These are phyloP conservation scores for Apeira syringaria DNA, from an alignment of 2,888 invertebrate genomes.

Conservation along the genomic window DNA sequence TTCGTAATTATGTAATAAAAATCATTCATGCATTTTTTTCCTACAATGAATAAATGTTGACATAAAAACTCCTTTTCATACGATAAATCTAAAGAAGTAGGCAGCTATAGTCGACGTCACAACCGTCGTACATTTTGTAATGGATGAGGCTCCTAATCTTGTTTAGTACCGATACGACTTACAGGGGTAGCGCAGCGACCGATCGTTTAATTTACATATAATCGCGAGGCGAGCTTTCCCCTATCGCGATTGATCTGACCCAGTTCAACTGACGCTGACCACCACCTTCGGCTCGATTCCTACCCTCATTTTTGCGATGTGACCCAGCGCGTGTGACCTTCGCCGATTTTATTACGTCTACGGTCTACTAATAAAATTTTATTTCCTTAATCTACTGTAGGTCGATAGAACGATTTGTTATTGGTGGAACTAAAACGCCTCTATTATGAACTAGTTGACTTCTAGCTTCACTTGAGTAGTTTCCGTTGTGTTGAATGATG, in stretches of 20 bases:
- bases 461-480: no score
- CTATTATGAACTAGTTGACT: constrained; percentile 11
- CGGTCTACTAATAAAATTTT: constrained; percentile 35
- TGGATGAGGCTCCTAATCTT: no score
- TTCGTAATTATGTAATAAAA: no score
- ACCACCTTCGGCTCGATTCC: constrained; percentile 33
- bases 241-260: constrained; percentile 65
- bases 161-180: not conserved
- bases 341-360: constrained; percentile 39
- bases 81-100: no score
- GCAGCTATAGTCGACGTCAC: no score
- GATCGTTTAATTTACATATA: constrained; percentile 71
- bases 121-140: no score
- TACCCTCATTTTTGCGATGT: constrained; percentile 32
- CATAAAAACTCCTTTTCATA: no score
- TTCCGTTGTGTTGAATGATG: no score
- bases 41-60: no score
- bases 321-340: constrained; percentile 43
- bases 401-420: constrained; percentile 26
- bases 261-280: constrained; percentile 28
- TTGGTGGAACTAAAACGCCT: constrained; percentile 6
- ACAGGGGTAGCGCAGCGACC: constrained; percentile 25
- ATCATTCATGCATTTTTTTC: no score
- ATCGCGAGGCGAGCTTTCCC: constrained; percentile 62
- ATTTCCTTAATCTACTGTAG: constrained; percentile 37